phyloP scores from a whole-genome alignment of 2,113 vertebrate genomes.

The Pluvialis apricaria region DNA sequence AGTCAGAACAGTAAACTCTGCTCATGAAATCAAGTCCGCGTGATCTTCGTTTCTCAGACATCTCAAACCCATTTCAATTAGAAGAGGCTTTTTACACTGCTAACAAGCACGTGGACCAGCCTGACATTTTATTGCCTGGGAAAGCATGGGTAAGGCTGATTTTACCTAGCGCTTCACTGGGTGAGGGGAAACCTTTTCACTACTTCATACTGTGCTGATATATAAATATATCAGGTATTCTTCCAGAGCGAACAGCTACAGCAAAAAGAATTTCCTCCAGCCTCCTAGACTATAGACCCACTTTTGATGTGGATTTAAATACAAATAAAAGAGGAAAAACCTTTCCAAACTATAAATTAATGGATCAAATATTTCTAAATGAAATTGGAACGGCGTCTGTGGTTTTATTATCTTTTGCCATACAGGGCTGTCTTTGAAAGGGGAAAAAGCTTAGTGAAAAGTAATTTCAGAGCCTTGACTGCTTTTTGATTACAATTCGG shows the following conservation, averaged over 20 bases:
- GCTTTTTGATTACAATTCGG: slow-evolving; percentile 41
- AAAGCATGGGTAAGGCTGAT: background rate
- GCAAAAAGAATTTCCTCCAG: background rate
- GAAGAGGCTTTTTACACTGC: background rate
- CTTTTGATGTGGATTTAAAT: background rate
- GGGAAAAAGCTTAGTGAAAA: slow-evolving; percentile 45
- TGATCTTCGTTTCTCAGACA: background rate
- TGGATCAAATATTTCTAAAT: slow-evolving; percentile 11
- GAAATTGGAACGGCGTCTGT: background rate
- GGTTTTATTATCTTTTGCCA: slow-evolving; percentile 17
- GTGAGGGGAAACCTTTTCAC: background rate
- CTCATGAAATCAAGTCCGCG: background rate
- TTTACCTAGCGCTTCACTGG: background rate
- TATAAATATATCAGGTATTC: background rate
- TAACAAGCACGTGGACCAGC: background rate
- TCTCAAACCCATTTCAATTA: background rate
- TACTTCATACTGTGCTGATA: background rate
- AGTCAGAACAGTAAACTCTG: background rate
- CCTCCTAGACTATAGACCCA: background rate
- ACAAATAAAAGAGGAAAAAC: slow-evolving; percentile 1
- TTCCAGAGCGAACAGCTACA: background rate
- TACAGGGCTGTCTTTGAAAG: slow-evolving; percentile 19
- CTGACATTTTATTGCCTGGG: background rate
- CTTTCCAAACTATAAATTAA: background rate
- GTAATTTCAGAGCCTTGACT: slow-evolving; percentile 49